Base-by-base conservation (phyloP, 2,113 vertebrate genomes). In the Lamprologus tigripictilis region DNA sequence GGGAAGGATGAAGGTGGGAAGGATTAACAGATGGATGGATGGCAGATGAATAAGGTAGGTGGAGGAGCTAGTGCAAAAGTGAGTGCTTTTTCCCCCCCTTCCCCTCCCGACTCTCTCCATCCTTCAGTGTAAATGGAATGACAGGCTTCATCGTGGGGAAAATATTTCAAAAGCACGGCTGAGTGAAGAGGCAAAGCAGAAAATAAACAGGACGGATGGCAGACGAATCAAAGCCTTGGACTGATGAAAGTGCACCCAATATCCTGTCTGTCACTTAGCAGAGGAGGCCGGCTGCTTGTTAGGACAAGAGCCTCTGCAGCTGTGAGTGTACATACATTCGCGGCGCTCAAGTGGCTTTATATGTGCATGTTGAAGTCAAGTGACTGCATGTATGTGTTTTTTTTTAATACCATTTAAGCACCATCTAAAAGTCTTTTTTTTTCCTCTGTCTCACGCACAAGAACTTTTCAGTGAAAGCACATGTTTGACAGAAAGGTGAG, bases 241-340 rank as follows among this genome's bases (percentile, higher is more conserved):
- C 85, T 88, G 92, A 94, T 94, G 81, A 93, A 90, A 93, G 86
- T 85, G 83, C 58, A 49, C 33, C 81, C 79, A 88, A 88, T 85
- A 85, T 94, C 86, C 85, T 88, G 92, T 80, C 87, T 93, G 89
- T 93, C 91, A 89, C 89, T 93, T 17, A 82, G 66, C 84, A 85
- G 76, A 88, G 80, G 61, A 87, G 79, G 86, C 71, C n/a, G 8
- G 14, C 81, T 82, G 87, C 91, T 84, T 94, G 92, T 94, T 81
- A n/a, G 87, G 61, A 94, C 91, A 93, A 78, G 90, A 86, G 85
- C 79, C 80, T 28, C 42, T 58, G 40, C 53, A 73, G 80, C 47
- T 76, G 54, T 57, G 81, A 87, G 51, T 13, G 23, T 42, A 90
- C 57, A 79, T 81, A 45, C 26, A 81, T 89, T 81, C 89, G 82